Evolutionary conservation across 2,113 vertebrate genomes (phyloP).

Genomic region (Gobiocypris rarus): DNA sequence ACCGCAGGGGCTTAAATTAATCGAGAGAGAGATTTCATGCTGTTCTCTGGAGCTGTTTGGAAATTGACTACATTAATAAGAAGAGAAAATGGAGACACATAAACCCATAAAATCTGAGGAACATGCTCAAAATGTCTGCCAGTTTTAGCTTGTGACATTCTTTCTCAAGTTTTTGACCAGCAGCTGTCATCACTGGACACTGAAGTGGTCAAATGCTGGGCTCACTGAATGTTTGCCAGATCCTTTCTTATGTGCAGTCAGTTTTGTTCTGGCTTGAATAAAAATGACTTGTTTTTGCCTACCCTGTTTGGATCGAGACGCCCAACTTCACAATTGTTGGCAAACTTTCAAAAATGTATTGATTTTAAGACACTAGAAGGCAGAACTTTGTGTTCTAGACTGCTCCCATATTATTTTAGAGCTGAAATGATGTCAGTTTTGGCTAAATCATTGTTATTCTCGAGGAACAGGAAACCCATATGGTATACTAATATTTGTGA

Average conservation of each 20-base stretch:
- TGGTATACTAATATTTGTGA: background rate
- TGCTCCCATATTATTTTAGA: background rate
- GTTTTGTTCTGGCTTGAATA: background rate
- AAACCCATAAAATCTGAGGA: slow-evolving; percentile 45
- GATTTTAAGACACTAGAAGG: background rate
- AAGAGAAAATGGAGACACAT: slow-evolving; percentile 45
- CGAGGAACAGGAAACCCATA: background rate
- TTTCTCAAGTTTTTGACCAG: background rate
- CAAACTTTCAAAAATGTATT: background rate
- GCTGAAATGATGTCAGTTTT: background rate
- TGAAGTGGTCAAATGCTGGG: background rate
- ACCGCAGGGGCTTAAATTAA: slow-evolving; percentile 58
- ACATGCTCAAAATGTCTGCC: slow-evolving; percentile 27
- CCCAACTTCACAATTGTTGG: background rate
- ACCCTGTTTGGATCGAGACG: background rate
- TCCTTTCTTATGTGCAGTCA: background rate
- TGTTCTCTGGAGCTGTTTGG: slow-evolving; percentile 47
- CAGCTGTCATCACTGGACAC: background rate
- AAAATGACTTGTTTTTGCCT: background rate
- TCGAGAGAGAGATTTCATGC: slow-evolving; percentile 49
- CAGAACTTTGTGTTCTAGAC: background rate
- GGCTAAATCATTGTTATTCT: background rate
- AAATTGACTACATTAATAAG: slow-evolving; percentile 32
- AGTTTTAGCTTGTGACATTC: slow-evolving; percentile 22
- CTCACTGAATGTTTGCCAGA: background rate